Evolutionary conservation across 1,140 invertebrate species (phyloP), one percentile per base, ranked within the genome.

Genomic region (Zophobas atratus): DNA sequence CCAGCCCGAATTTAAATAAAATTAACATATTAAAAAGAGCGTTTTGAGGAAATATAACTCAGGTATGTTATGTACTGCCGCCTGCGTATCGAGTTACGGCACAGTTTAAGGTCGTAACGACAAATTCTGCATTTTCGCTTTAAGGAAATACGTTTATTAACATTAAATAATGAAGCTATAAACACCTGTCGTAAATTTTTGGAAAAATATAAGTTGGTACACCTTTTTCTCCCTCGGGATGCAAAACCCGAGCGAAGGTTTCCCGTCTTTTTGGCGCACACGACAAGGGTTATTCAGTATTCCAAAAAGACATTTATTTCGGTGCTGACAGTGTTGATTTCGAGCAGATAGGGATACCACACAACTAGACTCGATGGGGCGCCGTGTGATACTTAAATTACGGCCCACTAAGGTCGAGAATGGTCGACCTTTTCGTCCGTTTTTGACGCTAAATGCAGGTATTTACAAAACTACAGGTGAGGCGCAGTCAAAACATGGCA

Each of bases 241-340:
- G 43, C 43, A 46, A 46, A 8, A 8, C 56, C 35, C 49, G 49
- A 56, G 34, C 1, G 1, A 38, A 60, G 35, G 35, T n/a, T 60
- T 33, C 41, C 8, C 39, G 20, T 20, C 35, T 70, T 77, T 72
- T 77, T 72, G 76, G 70, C 76, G 76, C 76, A 72, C 38, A 78
- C 77, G 77, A 78, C 72, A 78, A 78, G 77, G 72, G 39, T 67
- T 51, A 46, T 38, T 55, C 77, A 78, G 53, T 49, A 36, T 70
- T 53, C 71, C 70, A 79, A 79, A 79, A 77, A 79, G 78, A 80
- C 78, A 77, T 77, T 80, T 80, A 80, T 80, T 77, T 75, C 78
- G 51, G 75, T 73, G 78, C 75, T 80, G 78, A 80, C 78, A 80
- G 51, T 80, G 78, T 77, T 56, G 78, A 77, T 80, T 53, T 72